Evolutionary conservation across 37 sponge, comb jelly and placozoan species (phyloP).

Genomic region (Diacarnus erythraeanus): DNA sequence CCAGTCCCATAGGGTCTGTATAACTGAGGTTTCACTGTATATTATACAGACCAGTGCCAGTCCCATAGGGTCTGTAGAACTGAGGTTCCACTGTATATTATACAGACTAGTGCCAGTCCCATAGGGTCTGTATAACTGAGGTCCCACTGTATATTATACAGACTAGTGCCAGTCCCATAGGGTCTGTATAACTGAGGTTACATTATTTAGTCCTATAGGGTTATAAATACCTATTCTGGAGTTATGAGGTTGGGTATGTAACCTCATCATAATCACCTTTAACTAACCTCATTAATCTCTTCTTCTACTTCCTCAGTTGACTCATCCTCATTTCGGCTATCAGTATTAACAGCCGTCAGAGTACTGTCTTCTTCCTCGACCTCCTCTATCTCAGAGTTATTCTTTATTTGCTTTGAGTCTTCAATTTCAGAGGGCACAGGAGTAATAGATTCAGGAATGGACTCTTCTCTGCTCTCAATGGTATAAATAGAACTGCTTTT

Average conservation of each 20-base stretch:
- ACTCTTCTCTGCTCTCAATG: background rate
- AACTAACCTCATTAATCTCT: slow-evolving; percentile 35
- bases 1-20: no score
- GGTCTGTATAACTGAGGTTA: no score
- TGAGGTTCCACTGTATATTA: no score
- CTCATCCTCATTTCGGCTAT: background rate
- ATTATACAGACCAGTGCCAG: no score
- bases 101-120: no score
- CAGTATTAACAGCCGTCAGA: background rate
- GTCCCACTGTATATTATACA: no score
- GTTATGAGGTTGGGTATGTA: no score
- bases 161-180: no score
- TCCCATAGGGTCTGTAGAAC: no score
- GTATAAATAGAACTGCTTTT: background rate
- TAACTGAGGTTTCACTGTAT: no score
- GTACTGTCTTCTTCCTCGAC: background rate
- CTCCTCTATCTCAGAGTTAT: background rate
- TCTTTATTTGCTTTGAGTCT: background rate
- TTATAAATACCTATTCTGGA: no score
- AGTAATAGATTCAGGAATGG: background rate
- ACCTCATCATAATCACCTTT: background rate
- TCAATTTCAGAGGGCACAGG: slow-evolving; percentile 5
- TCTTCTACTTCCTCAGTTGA: background rate
- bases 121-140: no score
- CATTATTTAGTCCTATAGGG: background rate